Conservation (phyloP, 2,113 vertebrate species). For the Mustela nigripes region DNA sequence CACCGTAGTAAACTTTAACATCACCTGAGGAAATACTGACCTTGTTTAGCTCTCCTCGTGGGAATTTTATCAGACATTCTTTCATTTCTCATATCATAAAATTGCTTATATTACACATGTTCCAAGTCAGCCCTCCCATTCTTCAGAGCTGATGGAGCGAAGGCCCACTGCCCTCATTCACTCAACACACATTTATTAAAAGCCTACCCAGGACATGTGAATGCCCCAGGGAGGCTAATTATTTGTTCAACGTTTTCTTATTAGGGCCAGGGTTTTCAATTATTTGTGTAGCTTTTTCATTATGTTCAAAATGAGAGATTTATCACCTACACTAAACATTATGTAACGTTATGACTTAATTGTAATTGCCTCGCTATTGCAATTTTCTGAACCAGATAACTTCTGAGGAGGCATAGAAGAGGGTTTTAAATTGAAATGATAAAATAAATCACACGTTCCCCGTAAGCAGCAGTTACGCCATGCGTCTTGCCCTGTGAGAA, state of each 20-base stretch:
- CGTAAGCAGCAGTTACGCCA: background rate
- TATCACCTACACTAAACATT: constrained; percentile 66
- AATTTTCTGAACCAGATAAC: constrained; percentile 66
- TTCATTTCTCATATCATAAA: constrained; percentile 44
- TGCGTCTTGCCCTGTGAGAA: background rate
- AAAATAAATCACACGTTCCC: constrained; percentile 61
- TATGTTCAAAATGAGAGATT: constrained; percentile 72
- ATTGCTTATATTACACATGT: background rate
- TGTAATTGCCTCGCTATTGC: constrained; percentile 57
- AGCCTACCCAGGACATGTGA: background rate
- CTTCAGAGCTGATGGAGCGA: background rate
- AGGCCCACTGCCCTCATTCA: constrained; percentile 21
- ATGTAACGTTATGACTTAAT: constrained; percentile 66
- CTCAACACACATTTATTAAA: constrained; percentile 44
- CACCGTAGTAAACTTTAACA: background rate
- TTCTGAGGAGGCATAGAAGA: constrained; percentile 60
- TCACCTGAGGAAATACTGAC: constrained; percentile 6
- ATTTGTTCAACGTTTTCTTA: constrained; percentile 62
- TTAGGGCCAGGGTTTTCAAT: constrained; percentile 60
- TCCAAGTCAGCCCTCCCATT: constrained; percentile 12
- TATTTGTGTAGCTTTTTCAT: constrained; percentile 67
- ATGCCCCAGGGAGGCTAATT: constrained; percentile 56
- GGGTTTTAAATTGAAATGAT: constrained; percentile 62
- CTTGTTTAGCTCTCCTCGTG: background rate
- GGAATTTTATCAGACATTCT: constrained; percentile 52